These are phyloP conservation scores for Pachycephala philippinensis DNA, from an alignment of 2,113 vertebrate species.

Conservation along the genomic window DNA sequence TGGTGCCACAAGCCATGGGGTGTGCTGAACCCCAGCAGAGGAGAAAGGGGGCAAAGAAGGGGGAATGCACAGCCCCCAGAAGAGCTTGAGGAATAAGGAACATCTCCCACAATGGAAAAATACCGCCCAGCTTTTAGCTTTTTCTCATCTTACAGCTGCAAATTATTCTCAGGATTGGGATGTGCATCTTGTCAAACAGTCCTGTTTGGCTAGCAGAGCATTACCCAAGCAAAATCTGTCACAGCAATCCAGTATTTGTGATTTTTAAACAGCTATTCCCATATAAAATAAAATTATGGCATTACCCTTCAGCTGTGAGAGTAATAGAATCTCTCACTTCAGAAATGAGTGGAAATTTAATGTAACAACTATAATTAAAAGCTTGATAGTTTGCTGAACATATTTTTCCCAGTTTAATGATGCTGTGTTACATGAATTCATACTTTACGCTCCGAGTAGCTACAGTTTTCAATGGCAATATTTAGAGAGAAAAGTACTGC, in stretches of 20 bases:
- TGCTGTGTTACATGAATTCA: not conserved
- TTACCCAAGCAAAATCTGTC: not conserved
- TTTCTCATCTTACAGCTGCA: not conserved
- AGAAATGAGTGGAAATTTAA: not conserved
- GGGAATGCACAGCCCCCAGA: not conserved
- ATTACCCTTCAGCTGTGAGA: not conserved
- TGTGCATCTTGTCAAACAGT: not conserved
- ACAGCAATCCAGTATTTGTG: not conserved
- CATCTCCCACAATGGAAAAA: not conserved
- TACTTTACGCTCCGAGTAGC: not conserved
- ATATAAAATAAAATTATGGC: not conserved
- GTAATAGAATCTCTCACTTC: not conserved
- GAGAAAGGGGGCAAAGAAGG: not conserved
- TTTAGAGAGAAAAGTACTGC: not conserved
- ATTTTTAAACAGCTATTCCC: not conserved
- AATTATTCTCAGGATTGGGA: not conserved
- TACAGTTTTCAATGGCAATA: not conserved
- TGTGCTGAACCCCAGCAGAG: not conserved
- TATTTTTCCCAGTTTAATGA: not conserved
- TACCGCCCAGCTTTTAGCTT: not conserved
- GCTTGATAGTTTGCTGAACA: not conserved
- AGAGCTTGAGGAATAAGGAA: not conserved
- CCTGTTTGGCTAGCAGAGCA: not conserved
- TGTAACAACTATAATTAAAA: constrained; percentile 11
- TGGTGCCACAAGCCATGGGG: too few species aligned